These are phyloP conservation scores for Coilia nasus DNA, from an alignment of 2,797 vertebrate genomes.

Conservation along the genomic window DNA sequence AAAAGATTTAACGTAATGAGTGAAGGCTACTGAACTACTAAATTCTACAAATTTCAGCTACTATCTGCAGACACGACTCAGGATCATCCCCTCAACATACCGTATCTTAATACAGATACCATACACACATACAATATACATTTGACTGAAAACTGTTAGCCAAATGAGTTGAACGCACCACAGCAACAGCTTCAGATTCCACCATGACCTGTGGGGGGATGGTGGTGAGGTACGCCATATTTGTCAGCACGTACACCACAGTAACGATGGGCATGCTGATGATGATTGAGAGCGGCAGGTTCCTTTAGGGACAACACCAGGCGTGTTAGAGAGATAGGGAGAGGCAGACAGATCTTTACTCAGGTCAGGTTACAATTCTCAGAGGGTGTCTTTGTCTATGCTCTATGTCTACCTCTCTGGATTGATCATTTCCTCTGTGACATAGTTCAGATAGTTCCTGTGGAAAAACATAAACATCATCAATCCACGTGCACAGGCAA, in stretches of 20 bases:
- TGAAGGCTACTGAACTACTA: neutral
- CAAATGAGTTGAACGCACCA: constrained; percentile 72
- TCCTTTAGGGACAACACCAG: constrained; percentile 70
- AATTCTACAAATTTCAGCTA: neutral
- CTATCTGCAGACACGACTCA: too few relatives aligned
- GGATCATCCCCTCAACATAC: neutral
- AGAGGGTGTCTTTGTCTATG: neutral
- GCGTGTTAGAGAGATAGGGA: neutral
- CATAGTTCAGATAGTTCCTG: constrained; percentile 99
- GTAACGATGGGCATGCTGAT: constrained; percentile 96
- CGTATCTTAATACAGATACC: neutral
- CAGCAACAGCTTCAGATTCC: constrained; percentile 88
- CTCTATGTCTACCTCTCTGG: constrained; percentile 82
- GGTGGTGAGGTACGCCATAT: constrained; percentile 97
- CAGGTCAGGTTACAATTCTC: neutral
- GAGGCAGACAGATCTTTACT: neutral
- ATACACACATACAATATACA: neutral
- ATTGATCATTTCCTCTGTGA: constrained; percentile 98
- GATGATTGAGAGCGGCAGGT: constrained; percentile 95
- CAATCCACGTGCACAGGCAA: neutral
- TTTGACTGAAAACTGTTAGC: neutral
- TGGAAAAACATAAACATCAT: constrained; percentile 28
- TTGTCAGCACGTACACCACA: constrained; percentile 92
- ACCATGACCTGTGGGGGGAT: constrained; percentile 86
- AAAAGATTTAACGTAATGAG: neutral